Percentiles rank a stretch among this genome's conserved stretches.
Conservation (phyloP, 1,140 invertebrate species). For the Archegozetes longisetosus region DNA sequence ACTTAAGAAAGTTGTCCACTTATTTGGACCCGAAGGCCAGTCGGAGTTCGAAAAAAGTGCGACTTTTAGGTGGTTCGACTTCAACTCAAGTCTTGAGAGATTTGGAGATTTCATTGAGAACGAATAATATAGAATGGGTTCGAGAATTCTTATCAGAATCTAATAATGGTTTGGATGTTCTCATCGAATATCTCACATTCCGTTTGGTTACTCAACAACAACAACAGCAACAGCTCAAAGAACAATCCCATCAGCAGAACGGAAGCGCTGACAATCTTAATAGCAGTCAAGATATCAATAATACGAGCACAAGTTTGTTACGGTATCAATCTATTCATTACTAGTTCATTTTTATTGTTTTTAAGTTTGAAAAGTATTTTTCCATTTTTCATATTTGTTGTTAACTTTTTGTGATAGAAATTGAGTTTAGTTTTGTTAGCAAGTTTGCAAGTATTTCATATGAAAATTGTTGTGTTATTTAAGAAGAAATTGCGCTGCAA, state of each 20-base stretch:
- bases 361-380: too few species aligned
- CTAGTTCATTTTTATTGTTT: background rate
- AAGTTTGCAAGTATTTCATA: too few species aligned
- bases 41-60: slow-evolving; percentile 54
- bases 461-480: too few species aligned
- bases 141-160: slow-evolving; percentile 90
- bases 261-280: slow-evolving; percentile 1
- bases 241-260: background rate
- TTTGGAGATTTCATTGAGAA: slow-evolving; percentile 92
- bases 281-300: background rate
- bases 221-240: slow-evolving; percentile 7
- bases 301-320: background rate
- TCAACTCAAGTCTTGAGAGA: slow-evolving; percentile 95
- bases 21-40: slow-evolving; percentile 83
- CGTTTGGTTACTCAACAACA: slow-evolving; percentile 55
- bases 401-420: background rate
- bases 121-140: slow-evolving; percentile 99
- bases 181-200: slow-evolving; percentile 93
- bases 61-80: slow-evolving; percentile 89
- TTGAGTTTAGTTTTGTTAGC: too few species aligned
- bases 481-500: too few species aligned
- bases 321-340: background rate
- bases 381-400: background rate
- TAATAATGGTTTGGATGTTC: slow-evolving; percentile 84
- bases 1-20: slow-evolving; percentile 77